These are phyloP conservation scores for Xerus inauris DNA, from an alignment of 2,113 vertebrate genomes.

Conservation along the genomic window DNA sequence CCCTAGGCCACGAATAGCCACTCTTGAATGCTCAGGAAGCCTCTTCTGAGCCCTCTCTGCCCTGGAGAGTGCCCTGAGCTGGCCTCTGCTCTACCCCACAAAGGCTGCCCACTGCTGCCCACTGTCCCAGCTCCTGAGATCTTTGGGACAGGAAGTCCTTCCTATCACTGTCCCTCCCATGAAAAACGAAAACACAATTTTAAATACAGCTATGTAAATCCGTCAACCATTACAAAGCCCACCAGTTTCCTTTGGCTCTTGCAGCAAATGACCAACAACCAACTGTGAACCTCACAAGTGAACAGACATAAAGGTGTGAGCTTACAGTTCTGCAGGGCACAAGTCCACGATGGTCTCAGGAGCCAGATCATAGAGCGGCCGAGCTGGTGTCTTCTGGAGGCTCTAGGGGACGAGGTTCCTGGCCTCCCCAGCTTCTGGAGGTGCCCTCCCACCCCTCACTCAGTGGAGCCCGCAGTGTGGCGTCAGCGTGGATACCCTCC, in stretches of 20 bases:
- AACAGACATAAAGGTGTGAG: too few relatives aligned
- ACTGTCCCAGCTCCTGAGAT: neutral
- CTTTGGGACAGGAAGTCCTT: neutral
- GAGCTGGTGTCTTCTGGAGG: neutral
- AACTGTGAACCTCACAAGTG: neutral
- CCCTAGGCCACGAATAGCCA: neutral
- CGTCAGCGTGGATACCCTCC: neutral
- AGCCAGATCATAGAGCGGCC: neutral
- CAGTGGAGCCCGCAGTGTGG: rapidly evolving
- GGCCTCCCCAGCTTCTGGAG: neutral
- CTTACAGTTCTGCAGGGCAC: neutral
- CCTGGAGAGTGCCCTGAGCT: too few relatives aligned
- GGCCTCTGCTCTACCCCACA: neutral
- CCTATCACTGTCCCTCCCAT: neutral
- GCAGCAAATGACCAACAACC: neutral
- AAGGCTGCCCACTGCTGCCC: neutral
- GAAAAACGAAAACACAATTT: neutral
- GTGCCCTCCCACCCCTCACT: too few relatives aligned
- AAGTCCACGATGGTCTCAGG: neutral
- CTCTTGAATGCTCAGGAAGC: neutral
- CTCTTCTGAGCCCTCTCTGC: neutral
- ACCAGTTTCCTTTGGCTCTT: neutral
- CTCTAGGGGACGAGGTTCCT: neutral
- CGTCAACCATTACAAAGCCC: neutral
- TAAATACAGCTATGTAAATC: neutral